phyloP scores from a whole-genome alignment of 2,113 vertebrate species.

The Phainopepla nitens region DNA sequence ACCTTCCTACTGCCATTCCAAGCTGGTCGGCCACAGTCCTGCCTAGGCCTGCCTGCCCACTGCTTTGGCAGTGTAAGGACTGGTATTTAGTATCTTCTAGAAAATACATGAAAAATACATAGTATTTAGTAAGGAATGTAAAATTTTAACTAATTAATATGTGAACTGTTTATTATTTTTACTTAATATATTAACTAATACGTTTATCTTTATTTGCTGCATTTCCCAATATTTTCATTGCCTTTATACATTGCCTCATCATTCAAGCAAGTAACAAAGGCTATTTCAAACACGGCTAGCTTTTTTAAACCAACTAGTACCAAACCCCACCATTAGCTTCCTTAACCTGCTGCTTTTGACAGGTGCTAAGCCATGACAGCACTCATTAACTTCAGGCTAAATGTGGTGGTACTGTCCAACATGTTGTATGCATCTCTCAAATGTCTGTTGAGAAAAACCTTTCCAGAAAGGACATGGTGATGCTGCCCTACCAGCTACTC shows the following conservation, averaged over 20 bases:
- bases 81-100: background rate
- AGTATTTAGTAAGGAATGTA: background rate
- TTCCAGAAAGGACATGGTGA: background rate
- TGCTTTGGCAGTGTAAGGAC: background rate
- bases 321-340: background rate
- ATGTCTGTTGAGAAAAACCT: background rate
- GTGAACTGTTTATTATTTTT: background rate
- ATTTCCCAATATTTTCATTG: background rate
- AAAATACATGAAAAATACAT: background rate
- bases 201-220: background rate
- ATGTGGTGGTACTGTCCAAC: background rate
- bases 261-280: background rate
- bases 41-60: too few species aligned
- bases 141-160: background rate
- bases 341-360: background rate
- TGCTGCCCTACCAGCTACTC: background rate
- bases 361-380: background rate
- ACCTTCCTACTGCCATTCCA: background rate
- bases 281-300: background rate
- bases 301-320: background rate
- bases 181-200: background rate
- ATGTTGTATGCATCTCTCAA: accelerated
- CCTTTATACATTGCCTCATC: background rate
- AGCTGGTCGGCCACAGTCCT: accelerated
- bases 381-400: background rate